phyloP scores from a whole-genome alignment of 2,113 vertebrate genomes.

The Plectropomus leopardus region DNA sequence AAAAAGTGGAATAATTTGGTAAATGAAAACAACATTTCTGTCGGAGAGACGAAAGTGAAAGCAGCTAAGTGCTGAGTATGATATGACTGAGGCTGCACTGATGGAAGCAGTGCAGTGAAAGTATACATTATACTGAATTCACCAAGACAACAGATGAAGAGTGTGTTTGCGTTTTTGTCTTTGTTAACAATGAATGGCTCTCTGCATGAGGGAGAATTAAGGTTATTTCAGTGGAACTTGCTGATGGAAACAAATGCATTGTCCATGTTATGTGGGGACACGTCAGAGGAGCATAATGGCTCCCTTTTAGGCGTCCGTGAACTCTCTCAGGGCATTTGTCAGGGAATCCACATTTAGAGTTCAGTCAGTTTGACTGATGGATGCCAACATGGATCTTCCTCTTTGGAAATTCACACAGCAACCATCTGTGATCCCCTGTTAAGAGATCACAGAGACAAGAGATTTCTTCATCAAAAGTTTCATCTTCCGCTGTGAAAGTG shows the following conservation, averaged over 20 bases:
- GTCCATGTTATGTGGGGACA: neutral
- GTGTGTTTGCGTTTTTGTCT: neutral
- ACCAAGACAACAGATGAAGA: neutral
- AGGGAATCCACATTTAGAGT: slow-evolving; percentile 6
- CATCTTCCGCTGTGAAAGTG: slow-evolving; percentile 44
- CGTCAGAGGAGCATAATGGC: neutral
- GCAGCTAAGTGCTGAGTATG: too few species aligned
- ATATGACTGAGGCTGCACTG: too few species aligned
- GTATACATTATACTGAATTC: neutral
- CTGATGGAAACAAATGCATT: neutral
- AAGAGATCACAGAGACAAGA: slow-evolving; percentile 43
- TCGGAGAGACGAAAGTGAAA: neutral
- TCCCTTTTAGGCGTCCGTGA: neutral
- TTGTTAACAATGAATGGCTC: neutral
- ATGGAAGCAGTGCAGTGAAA: too few species aligned
- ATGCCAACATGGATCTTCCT: slow-evolving; percentile 46
- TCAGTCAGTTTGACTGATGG: slow-evolving; percentile 53
- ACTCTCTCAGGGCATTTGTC: neutral
- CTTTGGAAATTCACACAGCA: slow-evolving; percentile 56
- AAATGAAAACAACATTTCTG: neutral
- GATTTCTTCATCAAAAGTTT: slow-evolving; percentile 23
- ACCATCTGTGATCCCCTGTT: slow-evolving; percentile 19
- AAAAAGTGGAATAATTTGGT: neutral
- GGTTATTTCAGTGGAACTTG: neutral
- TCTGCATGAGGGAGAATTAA: neutral